A percentile compares a stretch with the other conserved stretches of the same genome.
Evolutionary conservation across 1,140 invertebrate genomes (phyloP).

Genomic region (Aphaenogaster ashmeadi): DNA sequence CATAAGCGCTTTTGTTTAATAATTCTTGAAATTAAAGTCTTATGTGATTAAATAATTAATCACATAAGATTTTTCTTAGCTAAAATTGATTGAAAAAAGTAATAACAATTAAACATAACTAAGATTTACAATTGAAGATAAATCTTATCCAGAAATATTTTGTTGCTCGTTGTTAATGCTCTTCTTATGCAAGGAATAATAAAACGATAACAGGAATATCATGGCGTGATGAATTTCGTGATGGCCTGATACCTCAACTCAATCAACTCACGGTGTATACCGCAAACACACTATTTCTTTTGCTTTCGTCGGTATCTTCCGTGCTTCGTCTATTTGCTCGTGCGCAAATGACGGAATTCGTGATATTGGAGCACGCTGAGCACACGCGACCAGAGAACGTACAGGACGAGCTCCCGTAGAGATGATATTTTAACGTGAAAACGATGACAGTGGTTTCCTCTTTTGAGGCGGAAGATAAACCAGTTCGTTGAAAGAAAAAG

Average conservation of each 20-base stretch:
- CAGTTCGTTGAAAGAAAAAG: background rate
- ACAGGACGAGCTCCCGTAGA: slow-evolving; percentile 7
- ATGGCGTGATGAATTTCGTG: background rate
- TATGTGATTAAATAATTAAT: too few species aligned
- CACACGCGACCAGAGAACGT: slow-evolving; percentile 14
- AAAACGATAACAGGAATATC: background rate
- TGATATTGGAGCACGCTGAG: slow-evolving; percentile 34
- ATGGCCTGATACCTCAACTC: slow-evolving; percentile 23
- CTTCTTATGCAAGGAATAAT: background rate
- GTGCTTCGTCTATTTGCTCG: slow-evolving; percentile 25
- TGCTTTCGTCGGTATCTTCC: background rate
- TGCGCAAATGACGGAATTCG: slow-evolving; percentile 45
- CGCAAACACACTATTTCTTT: slow-evolving; percentile 12
- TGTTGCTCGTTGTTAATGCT: slow-evolving; percentile 3
- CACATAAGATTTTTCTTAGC: background rate
- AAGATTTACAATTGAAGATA: background rate
- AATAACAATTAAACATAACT: background rate
- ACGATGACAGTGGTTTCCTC: slow-evolving; percentile 35
- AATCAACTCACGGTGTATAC: slow-evolving; percentile 10
- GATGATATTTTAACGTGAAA: slow-evolving; percentile 52
- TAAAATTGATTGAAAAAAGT: background rate
- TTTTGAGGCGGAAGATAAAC: slow-evolving; percentile 33
- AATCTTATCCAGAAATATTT: background rate
- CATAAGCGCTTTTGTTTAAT: background rate
- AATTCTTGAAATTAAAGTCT: background rate